A percentile compares a stretch with the other conserved stretches of the same genome.
These are phyloP conservation scores for Antitype chi DNA, from an alignment of 2,888 invertebrate genomes.

Conservation along the genomic window DNA sequence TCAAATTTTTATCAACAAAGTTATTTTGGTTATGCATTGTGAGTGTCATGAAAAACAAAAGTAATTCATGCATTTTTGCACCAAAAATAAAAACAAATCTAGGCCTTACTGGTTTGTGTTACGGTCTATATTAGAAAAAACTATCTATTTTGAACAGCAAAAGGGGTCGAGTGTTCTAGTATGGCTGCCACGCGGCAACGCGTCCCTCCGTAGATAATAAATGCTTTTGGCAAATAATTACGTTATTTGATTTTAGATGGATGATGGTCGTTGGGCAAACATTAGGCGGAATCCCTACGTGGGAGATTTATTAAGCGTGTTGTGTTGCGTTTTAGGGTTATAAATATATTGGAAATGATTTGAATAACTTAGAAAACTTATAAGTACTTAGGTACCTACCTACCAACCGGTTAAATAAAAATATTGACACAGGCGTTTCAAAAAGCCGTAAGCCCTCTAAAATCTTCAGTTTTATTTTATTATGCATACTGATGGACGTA, in stretches of 20 bases:
- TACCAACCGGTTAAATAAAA: background rate
- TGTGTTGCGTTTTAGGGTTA: slow-evolving; percentile 67
- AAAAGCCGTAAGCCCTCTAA: background rate
- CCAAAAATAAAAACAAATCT: background rate
- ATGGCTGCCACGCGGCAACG: slow-evolving; percentile 83
- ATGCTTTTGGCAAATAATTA: slow-evolving; percentile 90
- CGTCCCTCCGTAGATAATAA: slow-evolving; percentile 87
- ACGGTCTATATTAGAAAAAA: slow-evolving; percentile 17
- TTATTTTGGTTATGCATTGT: slow-evolving; percentile 29
- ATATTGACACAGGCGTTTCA: background rate
- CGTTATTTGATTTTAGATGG: slow-evolving; percentile 89
- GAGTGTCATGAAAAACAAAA: slow-evolving; percentile 52
- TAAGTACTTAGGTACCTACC: background rate
- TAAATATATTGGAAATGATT: slow-evolving; percentile 26
- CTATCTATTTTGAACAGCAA: slow-evolving; percentile 37
- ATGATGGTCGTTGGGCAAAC: slow-evolving; percentile 87
- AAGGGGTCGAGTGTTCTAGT: slow-evolving; percentile 61
- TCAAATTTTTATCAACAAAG: background rate
- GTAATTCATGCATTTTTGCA: slow-evolving; percentile 23
- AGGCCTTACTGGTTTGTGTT: background rate
- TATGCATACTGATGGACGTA: no score
- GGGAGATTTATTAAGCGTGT: slow-evolving; percentile 79
- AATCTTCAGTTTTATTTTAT: no score
- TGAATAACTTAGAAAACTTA: background rate
- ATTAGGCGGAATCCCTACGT: slow-evolving; percentile 79